These are phyloP conservation scores for Epinotia brunnichana DNA, from an alignment of 2,888 invertebrate genomes.

Conservation along the genomic window DNA sequence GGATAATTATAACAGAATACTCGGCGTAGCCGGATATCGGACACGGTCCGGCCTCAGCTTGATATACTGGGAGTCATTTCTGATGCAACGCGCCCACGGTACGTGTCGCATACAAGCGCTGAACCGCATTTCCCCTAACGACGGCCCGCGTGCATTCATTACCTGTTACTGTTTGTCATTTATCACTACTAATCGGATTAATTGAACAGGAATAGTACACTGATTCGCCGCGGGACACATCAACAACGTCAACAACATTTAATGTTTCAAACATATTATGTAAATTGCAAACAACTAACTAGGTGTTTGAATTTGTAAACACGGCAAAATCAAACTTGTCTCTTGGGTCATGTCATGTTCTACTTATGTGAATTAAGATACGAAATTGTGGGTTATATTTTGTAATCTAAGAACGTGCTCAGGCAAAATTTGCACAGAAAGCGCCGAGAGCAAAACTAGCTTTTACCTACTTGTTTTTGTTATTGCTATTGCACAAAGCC, in stretches of 20 bases:
- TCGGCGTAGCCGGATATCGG: too few relatives aligned
- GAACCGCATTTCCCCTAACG: constrained; percentile 18
- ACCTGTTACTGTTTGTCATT: constrained; percentile 28
- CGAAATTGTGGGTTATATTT: not conserved
- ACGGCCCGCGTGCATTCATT: constrained; percentile 25
- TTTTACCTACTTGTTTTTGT: not conserved
- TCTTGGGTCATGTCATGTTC: not conserved
- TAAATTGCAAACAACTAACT: not conserved
- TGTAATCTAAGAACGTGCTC: too few relatives aligned
- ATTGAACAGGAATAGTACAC: constrained; percentile 19
- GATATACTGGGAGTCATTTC: too few relatives aligned
- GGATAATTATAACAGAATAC: too few relatives aligned
- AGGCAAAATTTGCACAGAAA: not conserved
- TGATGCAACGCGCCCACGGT: too few relatives aligned
- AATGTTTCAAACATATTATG: not conserved
- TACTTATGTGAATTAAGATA: not conserved
- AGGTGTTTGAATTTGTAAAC: not conserved
- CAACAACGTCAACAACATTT: not conserved
- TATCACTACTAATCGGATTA: constrained; percentile 22
- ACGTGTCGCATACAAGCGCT: not conserved
- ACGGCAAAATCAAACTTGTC: not conserved
- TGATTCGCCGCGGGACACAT: constrained; percentile 6
- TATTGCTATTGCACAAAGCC: constrained; percentile 2
- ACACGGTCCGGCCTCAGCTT: too few relatives aligned
- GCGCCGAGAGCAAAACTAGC: not conserved